phyloP scores from a whole-genome alignment of 2,113 vertebrate genomes.

The Ceyx margarethae region DNA sequence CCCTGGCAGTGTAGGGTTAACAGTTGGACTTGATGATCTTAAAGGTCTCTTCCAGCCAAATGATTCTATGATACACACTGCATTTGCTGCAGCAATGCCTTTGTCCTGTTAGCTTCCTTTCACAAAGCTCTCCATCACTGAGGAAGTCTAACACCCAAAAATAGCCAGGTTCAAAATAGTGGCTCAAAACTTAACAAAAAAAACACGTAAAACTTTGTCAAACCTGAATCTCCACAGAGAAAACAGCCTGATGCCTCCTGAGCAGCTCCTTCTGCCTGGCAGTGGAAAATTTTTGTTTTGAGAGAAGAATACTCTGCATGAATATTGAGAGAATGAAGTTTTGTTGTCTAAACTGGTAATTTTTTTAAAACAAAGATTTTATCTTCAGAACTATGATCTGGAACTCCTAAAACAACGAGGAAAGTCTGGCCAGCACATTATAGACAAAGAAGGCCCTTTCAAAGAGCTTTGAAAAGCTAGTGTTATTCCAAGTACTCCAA shows the following conservation, averaged over 20 bases:
- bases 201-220: not conserved
- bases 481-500: no score
- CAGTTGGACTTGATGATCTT: no score
- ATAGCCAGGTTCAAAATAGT: not conserved
- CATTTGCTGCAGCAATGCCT: not conserved
- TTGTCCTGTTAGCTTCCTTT: not conserved
- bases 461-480: not conserved
- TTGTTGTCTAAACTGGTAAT: not conserved
- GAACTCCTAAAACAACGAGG: not conserved
- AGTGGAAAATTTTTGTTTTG: not conserved
- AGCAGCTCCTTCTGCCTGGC: not conserved
- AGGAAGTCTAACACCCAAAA: not conserved
- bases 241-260: not conserved
- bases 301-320: not conserved
- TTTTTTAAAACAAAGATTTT: not conserved
- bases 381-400: not conserved
- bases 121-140: not conserved
- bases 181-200: not conserved
- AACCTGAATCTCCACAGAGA: not conserved
- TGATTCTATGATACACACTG: no score
- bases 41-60: no score
- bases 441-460: not conserved
- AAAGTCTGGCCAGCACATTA: not conserved
- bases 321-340: not conserved
- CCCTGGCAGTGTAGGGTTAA: no score